These are phyloP conservation scores for Ceratina japonica DNA, from an alignment of 1,140 invertebrate genomes.

Conservation along the genomic window DNA sequence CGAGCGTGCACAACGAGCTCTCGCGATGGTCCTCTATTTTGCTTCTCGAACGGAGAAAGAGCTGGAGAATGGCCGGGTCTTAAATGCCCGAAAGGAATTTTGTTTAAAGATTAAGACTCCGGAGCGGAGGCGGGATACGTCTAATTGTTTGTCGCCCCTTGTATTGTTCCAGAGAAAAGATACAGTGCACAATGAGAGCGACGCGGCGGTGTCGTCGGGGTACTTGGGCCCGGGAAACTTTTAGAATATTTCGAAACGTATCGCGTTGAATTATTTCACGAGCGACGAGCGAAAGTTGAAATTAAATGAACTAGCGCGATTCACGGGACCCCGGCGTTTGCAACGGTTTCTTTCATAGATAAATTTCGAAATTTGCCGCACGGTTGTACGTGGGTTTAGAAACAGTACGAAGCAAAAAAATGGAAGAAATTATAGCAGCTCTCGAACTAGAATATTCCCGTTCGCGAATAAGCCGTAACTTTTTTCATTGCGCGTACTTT, in stretches of 20 bases:
- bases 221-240: no score
- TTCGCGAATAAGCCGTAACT: constrained; percentile 1
- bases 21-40: constrained; percentile 8
- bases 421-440: neutral
- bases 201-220: no score
- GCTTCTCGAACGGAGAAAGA: neutral
- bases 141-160: neutral
- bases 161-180: no score
- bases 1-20: neutral
- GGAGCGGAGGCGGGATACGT: neutral
- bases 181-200: no score
- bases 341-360: no score
- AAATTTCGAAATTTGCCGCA: neutral
- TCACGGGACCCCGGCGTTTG: no score
- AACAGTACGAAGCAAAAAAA: neutral
- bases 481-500: constrained; percentile 42
- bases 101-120: neutral
- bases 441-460: constrained; percentile 36
- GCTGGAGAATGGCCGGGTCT: no score
- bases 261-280: no score
- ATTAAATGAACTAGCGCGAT: no score
- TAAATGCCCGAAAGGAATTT: neutral
- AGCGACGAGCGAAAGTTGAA: no score
- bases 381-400: neutral
- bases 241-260: no score